phyloP scores from a whole-genome alignment of 1,140 invertebrate species.

The Agrypnia vestita region DNA sequence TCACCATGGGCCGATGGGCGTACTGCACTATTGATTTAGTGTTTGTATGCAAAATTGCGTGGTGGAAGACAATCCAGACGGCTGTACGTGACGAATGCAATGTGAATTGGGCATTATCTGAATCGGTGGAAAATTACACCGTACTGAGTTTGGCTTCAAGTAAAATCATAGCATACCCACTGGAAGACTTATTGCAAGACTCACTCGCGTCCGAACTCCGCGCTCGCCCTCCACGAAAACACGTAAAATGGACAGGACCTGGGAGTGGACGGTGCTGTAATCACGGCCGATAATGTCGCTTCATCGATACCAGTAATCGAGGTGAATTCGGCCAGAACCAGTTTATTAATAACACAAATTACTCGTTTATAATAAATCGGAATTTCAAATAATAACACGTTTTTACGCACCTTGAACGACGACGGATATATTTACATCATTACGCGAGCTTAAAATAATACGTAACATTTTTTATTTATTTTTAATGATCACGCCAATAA shows the following conservation, averaged over 20 bases:
- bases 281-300: constrained; percentile 7
- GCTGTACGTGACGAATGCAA: constrained; percentile 21
- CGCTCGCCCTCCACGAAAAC: background rate
- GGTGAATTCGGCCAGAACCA: constrained; percentile 11
- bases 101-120: constrained; percentile 25
- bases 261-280: constrained; percentile 13
- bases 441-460: background rate
- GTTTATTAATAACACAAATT: constrained; percentile 29
- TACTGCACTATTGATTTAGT: constrained; percentile 26
- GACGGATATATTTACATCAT: constrained; percentile 18
- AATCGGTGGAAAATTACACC: constrained; percentile 30
- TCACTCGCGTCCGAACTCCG: background rate
- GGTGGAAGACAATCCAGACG: constrained; percentile 6
- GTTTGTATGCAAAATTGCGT: constrained; percentile 30
- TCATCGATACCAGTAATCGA: constrained; percentile 34
- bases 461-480: too few species aligned
- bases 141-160: constrained; percentile 1
- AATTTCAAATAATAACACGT: constrained; percentile 30
- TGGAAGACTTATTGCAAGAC: background rate
- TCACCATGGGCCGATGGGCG: background rate
- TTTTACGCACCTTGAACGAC: constrained; percentile 12
- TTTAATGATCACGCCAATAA: too few species aligned
- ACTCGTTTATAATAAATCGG: constrained; percentile 6
- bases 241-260: background rate
- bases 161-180: background rate